phyloP scores from a whole-genome alignment of 2,113 vertebrate species.

The Muntiacus muntjak region DNA sequence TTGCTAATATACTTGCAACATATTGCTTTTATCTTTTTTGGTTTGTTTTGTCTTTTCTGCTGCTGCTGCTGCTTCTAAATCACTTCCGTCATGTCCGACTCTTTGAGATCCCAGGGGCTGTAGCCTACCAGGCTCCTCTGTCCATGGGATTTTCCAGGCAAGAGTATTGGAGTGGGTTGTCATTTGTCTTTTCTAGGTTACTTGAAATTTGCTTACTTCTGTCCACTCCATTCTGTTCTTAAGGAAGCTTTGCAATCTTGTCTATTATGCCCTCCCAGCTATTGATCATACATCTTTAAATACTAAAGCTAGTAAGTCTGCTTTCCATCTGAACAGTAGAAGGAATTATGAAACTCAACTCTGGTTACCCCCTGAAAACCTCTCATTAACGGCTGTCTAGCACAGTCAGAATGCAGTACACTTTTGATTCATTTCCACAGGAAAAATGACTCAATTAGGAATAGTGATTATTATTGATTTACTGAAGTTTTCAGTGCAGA shows the following conservation, averaged over 20 bases:
- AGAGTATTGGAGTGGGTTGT: too few relatives aligned
- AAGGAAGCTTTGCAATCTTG: neutral
- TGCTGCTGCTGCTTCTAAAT: too few relatives aligned
- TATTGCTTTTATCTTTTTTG: neutral
- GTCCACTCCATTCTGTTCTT: neutral
- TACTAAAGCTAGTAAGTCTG: neutral
- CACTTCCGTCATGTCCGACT: too few relatives aligned
- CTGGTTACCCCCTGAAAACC: neutral
- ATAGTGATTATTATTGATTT: neutral
- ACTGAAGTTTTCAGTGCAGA: neutral
- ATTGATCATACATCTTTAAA: neutral
- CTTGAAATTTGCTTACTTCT: neutral
- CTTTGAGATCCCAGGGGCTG: too few relatives aligned
- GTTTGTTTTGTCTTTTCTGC: neutral
- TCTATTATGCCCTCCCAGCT: neutral
- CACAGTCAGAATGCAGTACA: neutral
- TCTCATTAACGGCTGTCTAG: neutral
- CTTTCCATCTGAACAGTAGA: neutral
- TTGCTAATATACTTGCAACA: neutral
- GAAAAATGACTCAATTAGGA: neutral
- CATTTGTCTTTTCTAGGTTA: neutral
- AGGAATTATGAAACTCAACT: neutral
- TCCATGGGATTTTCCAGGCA: too few relatives aligned
- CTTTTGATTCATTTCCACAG: neutral
- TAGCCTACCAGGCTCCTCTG: too few relatives aligned